Percentiles rank a stretch among this genome's conserved stretches.
Conservation (phyloP, 2,888 invertebrate species). For the Aphrophora alni region DNA sequence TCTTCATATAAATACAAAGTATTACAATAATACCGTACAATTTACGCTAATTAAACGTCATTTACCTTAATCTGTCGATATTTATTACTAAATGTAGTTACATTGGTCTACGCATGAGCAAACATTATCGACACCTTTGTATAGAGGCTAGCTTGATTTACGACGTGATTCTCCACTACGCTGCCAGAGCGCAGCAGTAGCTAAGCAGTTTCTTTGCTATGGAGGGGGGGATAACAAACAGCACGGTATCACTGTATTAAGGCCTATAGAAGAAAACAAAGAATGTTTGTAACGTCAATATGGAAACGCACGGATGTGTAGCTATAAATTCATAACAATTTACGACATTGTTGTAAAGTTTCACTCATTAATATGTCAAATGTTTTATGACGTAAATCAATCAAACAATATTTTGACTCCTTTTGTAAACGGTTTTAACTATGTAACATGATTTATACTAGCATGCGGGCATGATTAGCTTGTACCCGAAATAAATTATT, state of each 20-base stretch:
- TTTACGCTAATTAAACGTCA: neutral
- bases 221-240: conserved; percentile 18
- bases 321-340: conserved; percentile 28
- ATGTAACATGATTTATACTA: neutral
- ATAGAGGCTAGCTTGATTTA: conserved; percentile 36
- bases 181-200: conserved; percentile 39
- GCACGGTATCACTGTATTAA: conserved; percentile 31
- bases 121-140: neutral
- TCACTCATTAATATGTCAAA: conserved; percentile 33
- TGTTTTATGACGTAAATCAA: conserved; percentile 32
- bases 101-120: neutral
- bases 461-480: conserved; percentile 15
- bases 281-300: conserved; percentile 35
- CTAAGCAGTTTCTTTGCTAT: conserved; percentile 11
- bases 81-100: neutral
- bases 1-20: neutral
- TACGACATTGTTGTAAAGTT: conserved; percentile 31
- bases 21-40: neutral
- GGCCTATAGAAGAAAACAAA: conserved; percentile 33
- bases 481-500: conserved; percentile 1
- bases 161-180: conserved; percentile 29
- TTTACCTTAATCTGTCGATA: neutral
- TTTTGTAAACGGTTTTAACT: neutral
- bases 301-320: conserved; percentile 10
- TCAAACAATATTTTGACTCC: conserved; percentile 30